phyloP scores from a whole-genome alignment of 2,113 vertebrate genomes.

The Passer montanus region DNA sequence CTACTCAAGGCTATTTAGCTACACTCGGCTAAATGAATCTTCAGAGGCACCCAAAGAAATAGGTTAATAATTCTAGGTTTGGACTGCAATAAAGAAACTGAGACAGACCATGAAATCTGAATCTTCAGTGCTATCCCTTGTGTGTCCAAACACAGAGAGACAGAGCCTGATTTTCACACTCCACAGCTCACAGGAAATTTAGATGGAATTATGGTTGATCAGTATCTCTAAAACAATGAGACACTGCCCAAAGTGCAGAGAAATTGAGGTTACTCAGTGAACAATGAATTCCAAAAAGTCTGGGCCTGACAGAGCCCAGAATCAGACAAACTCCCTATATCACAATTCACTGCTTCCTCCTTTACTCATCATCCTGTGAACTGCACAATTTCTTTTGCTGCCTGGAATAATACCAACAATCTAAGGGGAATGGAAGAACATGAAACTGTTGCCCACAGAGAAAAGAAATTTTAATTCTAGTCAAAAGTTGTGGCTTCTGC shows the following conservation, averaged over 20 bases:
- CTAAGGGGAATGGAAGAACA: background rate
- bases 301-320: background rate
- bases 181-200: background rate
- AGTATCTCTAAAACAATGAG: background rate
- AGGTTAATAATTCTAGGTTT: background rate
- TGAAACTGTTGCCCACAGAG: background rate
- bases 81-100: background rate
- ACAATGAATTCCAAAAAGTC: background rate
- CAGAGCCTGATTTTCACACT: background rate
- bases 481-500: background rate
- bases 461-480: background rate
- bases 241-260: background rate
- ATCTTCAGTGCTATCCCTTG: background rate
- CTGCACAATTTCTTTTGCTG: background rate
- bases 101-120: constrained; percentile 25
- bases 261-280: background rate
- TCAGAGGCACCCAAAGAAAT: background rate
- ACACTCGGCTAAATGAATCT: background rate
- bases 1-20: background rate
- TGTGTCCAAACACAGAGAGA: background rate
- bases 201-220: background rate
- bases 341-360: background rate
- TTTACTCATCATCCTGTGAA: background rate
- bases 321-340: background rate
- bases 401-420: background rate